A percentile compares a stretch with the other conserved stretches of the same genome.
Evolutionary conservation across 2,888 invertebrate species (phyloP).

Genomic region (Drosophila austrosaltans): DNA sequence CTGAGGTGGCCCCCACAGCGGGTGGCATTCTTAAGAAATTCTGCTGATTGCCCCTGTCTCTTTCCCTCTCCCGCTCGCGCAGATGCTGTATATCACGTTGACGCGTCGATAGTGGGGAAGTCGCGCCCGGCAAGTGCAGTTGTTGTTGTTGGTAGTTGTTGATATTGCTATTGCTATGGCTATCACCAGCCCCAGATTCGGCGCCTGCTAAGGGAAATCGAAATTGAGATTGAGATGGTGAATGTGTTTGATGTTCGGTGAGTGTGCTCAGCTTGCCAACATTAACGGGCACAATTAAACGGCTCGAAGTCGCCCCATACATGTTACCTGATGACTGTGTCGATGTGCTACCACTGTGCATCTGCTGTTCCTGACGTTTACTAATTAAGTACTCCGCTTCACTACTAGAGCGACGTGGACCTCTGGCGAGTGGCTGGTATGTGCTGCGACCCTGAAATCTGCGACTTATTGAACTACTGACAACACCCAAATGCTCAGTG

Average conservation of each 20-base stretch:
- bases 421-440: conserved; percentile 89
- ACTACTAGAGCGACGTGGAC: conserved; percentile 86
- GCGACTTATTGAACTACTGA: conserved; percentile 91
- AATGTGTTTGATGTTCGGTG: conserved; percentile 42
- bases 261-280: conserved; percentile 52
- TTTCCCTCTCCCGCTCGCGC: conserved; percentile 56
- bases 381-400: conserved; percentile 82
- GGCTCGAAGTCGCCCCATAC: conserved; percentile 66
- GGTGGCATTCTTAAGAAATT: conserved; percentile 75
- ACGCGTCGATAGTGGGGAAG: conserved; percentile 59
- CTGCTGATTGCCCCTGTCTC: conserved; percentile 45
- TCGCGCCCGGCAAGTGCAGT: conserved; percentile 62
- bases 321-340: conserved; percentile 55
- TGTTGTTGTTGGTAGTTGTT: conserved; percentile 78
- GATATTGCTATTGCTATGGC: conserved; percentile 60
- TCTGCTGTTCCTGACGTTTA: conserved; percentile 65
- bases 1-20: conserved; percentile 56
- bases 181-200: conserved; percentile 28
- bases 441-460: conserved; percentile 90
- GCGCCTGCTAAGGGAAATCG: conserved; percentile 70
- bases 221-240: conserved; percentile 60
- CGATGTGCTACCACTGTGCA: conserved; percentile 35
- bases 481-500: conserved; percentile 95
- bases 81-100: conserved; percentile 71
- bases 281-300: conserved; percentile 59